Base-by-base conservation (phyloP, 2,113 vertebrate species). In the Ceuthmochares aereus region DNA sequence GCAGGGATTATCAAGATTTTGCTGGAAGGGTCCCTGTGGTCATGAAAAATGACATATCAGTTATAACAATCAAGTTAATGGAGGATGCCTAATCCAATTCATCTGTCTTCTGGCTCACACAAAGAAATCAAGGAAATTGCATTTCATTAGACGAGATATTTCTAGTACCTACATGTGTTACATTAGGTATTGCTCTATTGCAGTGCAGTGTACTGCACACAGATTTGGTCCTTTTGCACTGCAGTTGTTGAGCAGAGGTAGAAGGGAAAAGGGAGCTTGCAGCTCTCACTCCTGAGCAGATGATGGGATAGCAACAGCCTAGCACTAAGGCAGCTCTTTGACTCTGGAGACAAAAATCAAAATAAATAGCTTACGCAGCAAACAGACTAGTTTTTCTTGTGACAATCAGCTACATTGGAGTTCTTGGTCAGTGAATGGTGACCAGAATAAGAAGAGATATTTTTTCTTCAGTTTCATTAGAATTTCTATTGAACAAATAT, bases 231-330 rank as follows among this genome's bases (percentile, higher is more conserved):
- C 23, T 62, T 77, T 51, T 16, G 14, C 54, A 34, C 36, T 16
- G 12, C 1, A 3, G 17, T 6, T 58, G 23, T 58, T 51, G 34
- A 79, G 47, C 27, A 34, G 23, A 45, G 4, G 47, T 15, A 34
- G 23, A 45, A 4, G 47, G 15, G 21, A 43, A 51, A 56, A 51
- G 12, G 10, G 16, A 13, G 12, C 29, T 32, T 63, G 56, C n/a
- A 58, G 37, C 30, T 82, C 67, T 59, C 5, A 3, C 6, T 62
- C 34, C 34, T 10, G 9, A 6, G 8, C 10, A 27, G 27, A 19
- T 0, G 5, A 14, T 4, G 7, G 47, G 47, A n/a, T 8, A 47
- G 18, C 3, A 6, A 27, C 2, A 3, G 34, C 23, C 43, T 37
- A 8, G 20, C 32, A 20, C 17, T 47, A 23, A 20, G 0, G 1